Conservation (phyloP, 2,797 vertebrate species). For the Scolopax bukidnonensis region DNA sequence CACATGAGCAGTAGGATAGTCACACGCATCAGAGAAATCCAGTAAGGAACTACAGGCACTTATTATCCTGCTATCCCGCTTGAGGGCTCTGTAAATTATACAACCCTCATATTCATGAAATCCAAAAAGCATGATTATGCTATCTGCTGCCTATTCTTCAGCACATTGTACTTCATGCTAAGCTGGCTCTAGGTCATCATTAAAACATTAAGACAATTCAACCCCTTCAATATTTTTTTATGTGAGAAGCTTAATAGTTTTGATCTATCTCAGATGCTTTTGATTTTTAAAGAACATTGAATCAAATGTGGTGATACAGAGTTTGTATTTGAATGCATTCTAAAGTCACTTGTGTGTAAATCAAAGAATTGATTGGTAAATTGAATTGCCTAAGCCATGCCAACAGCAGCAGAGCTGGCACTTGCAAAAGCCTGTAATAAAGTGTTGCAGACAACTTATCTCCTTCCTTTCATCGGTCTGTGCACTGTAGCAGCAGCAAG, state of each 20-base stretch:
- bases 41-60: not conserved
- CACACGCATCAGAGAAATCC: not conserved
- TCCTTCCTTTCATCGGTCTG: not conserved
- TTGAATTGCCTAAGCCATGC: conserved; percentile 36
- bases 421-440: conserved; percentile 29
- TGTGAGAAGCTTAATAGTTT: not conserved
- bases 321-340: conserved; percentile 21
- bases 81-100: not conserved
- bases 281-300: conserved; percentile 17
- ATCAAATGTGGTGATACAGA: not conserved
- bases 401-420: not conserved
- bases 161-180: conserved; percentile 6
- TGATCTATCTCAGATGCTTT: not conserved
- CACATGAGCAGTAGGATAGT: not conserved
- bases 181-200: not conserved
- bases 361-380: conserved; percentile 46
- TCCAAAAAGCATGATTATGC: not conserved
- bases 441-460: not conserved
- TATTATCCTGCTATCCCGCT: not conserved
- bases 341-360: conserved; percentile 40
- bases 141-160: not conserved
- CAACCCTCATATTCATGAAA: not conserved
- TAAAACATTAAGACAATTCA: not conserved
- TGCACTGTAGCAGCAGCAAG: not conserved
- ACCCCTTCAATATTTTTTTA: not conserved